Base-by-base conservation (phyloP, 2,113 vertebrate species). In the Pelmatolapia mariae region DNA sequence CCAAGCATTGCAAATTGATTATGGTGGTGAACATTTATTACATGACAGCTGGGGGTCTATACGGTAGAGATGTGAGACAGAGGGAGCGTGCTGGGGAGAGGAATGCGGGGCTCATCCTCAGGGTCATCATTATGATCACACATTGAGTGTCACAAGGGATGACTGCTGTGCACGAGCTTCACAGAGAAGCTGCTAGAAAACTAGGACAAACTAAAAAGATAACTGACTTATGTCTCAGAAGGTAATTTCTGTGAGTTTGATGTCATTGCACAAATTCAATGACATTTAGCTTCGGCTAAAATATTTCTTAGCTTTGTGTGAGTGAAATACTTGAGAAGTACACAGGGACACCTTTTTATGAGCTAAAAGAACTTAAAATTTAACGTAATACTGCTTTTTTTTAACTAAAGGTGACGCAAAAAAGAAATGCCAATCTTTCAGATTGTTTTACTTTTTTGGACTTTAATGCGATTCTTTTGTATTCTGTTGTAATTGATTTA, bases 1-100 rank as follows among this genome's bases (percentile, higher is more conserved):
- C 89, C 56, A 88, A 94, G 95, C 97, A 96, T 97, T 94, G 92
- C 96, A 95, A 97, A 97, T 96, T 96, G 96, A 97, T 97, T 97
- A 96, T 91, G 85, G 92, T 85, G 63, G 91, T 84, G 89, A 96
- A 96, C 95, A 96, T 97, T 96, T 97, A 97, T 96, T 96, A 96
- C 94, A 96, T 94, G 95, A 94, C 91, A 83, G 93, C 93, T 89
- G 92, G 93, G 66, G 91, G 91, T 94, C 90, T 92, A 92, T 89
- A 61, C 45, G 90, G 89, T 78, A n/a, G 84, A 89, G 91, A 89
- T 90, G 90, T 78, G 89, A 87, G 92, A 90, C 85, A 89, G 81
- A 86, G 90, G 47, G 81, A 89, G 94, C 47, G 91, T 94, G 89
- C 84, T 91, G 80, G 66, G 89, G 81, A 84, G 85, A 92, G 84